These are phyloP conservation scores for Metaphire vulgaris DNA, from an alignment of 1,140 invertebrate species.

Conservation along the genomic window DNA sequence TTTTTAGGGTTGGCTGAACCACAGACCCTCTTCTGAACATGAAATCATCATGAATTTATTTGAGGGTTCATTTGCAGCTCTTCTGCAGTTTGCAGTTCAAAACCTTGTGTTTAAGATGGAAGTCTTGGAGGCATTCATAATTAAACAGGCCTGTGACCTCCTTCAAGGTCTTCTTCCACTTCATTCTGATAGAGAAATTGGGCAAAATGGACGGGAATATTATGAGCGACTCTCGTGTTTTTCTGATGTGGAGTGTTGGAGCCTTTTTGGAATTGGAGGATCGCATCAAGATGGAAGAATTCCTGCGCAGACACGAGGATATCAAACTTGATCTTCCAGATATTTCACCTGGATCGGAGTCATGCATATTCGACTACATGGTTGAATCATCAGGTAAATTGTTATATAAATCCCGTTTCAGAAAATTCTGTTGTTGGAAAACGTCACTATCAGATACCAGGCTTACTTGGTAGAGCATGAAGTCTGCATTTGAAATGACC, in stretches of 20 bases:
- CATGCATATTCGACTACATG: constrained; percentile 80
- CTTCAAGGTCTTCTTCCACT: constrained; percentile 77
- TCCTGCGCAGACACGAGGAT: constrained; percentile 60
- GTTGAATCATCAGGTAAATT: constrained; percentile 61
- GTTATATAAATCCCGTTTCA: no score
- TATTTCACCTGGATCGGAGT: constrained; percentile 62
- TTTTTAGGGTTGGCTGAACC: constrained; percentile 77
- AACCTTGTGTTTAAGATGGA: constrained; percentile 58
- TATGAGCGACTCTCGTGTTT: constrained; percentile 46
- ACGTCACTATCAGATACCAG: no score
- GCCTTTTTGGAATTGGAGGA: constrained; percentile 80
- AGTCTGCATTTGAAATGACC: no score
- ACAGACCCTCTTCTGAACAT: constrained; percentile 62
- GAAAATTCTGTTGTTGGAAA: no score
- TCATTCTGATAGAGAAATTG: constrained; percentile 53
- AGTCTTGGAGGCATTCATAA: constrained; percentile 61
- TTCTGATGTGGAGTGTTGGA: constrained; percentile 64
- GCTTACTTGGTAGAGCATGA: no score
- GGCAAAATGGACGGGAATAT: constrained; percentile 43
- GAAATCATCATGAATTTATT: constrained; percentile 69
- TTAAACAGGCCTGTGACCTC: constrained; percentile 55
- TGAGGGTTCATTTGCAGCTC: constrained; percentile 68
- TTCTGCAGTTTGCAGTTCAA: constrained; percentile 76
- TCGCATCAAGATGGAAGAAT: constrained; percentile 66
- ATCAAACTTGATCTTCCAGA: constrained; percentile 57